phyloP scores from a whole-genome alignment of 1,140 invertebrate genomes.

The Diachasmimorpha longicaudata region DNA sequence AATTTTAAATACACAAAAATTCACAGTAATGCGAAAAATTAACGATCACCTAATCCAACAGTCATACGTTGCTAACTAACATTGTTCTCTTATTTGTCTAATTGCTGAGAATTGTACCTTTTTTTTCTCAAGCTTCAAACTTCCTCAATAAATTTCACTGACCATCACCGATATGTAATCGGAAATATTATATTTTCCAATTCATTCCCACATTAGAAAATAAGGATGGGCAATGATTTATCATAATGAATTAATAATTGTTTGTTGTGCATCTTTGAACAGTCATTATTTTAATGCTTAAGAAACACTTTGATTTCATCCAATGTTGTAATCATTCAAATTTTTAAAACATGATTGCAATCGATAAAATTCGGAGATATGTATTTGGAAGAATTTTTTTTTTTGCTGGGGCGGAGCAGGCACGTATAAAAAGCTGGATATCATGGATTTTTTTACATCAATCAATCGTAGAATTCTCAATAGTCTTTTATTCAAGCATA shows the following conservation, averaged over 20 bases:
- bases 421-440: constrained; percentile 9
- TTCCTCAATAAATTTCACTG: neutral
- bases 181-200: neutral
- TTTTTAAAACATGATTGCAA: neutral
- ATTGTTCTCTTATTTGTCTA: neutral
- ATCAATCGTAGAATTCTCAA: neutral
- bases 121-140: too few species aligned
- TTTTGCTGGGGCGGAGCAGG: neutral
- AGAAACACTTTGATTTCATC: neutral
- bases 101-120: too few species aligned
- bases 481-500: neutral
- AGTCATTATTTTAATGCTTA: neutral
- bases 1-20: neutral
- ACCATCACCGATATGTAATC: neutral
- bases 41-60: neutral
- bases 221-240: neutral
- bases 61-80: neutral
- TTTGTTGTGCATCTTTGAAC: neutral
- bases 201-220: neutral
- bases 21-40: constrained; percentile 1
- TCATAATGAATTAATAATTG: neutral
- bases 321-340: neutral
- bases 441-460: neutral
- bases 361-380: constrained; percentile 5
- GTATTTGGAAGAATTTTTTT: neutral